Conservation (phyloP, 2,888 invertebrate genomes). For the Stegana nigrithorax region DNA sequence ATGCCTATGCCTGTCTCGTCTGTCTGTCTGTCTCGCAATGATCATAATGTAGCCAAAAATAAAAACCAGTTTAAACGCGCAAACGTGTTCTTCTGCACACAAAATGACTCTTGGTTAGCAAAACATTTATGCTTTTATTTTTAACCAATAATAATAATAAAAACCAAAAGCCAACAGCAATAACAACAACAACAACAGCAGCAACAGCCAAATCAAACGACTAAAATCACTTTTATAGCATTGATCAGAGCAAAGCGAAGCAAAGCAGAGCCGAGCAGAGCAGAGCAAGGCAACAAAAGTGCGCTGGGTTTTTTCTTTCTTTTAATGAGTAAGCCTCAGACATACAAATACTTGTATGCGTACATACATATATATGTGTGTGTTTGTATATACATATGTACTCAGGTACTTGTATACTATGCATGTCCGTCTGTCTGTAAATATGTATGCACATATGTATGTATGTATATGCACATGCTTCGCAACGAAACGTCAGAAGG, state of each 20-base stretch:
- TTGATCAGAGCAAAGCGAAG: no score
- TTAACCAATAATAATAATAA: slow-evolving; percentile 38
- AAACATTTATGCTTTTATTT: slow-evolving; percentile 45
- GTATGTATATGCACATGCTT: background rate
- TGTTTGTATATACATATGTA: background rate
- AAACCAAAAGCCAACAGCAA: slow-evolving; percentile 16
- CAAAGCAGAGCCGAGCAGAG: no score
- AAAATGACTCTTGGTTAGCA: slow-evolving; percentile 46
- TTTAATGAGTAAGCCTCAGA: slow-evolving; percentile 2
- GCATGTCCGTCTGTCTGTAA: no score
- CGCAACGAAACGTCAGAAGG: background rate
- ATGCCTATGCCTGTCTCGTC: no score
- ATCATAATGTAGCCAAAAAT: no score
- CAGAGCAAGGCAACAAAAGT: no score
- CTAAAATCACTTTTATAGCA: slow-evolving; percentile 1
- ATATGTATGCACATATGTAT: background rate
- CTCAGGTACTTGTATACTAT: background rate
- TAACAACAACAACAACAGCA: slow-evolving; percentile 26
- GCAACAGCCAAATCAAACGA: background rate
- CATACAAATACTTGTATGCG: background rate
- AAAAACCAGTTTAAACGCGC: slow-evolving; percentile 52
- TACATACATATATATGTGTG: background rate
- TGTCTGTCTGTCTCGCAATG: slow-evolving; percentile 32
- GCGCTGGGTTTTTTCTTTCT: background rate
- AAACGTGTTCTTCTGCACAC: slow-evolving; percentile 48